phyloP scores from a whole-genome alignment of 2,113 vertebrate species.

The Poeciliopsis prolifica region DNA sequence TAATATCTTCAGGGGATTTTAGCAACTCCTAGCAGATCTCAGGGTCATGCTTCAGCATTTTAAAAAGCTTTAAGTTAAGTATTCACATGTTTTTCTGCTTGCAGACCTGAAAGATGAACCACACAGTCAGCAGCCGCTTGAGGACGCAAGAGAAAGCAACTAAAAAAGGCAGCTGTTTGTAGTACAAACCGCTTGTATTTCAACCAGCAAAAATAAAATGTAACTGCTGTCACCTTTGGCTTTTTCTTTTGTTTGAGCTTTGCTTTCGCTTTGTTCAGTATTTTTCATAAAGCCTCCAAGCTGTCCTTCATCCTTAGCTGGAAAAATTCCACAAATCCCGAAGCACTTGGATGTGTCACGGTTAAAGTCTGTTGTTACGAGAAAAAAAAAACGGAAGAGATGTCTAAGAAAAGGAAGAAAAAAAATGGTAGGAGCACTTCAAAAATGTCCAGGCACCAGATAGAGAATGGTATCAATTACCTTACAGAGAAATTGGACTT shows the following conservation, averaged over 20 bases:
- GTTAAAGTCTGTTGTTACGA: slow-evolving; percentile 14
- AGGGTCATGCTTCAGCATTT: slow-evolving; percentile 15
- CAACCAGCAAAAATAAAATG: slow-evolving; percentile 7
- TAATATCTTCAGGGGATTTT: slow-evolving; percentile 27
- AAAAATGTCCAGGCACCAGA: slow-evolving; percentile 35
- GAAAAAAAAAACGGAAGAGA: background rate
- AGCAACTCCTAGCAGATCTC: slow-evolving; percentile 7
- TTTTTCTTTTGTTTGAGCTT: slow-evolving; percentile 11
- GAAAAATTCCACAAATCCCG: slow-evolving; percentile 27
- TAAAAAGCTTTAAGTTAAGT: background rate
- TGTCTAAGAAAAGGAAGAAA: background rate
- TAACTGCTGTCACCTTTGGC: slow-evolving; percentile 10
- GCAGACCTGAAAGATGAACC: background rate
- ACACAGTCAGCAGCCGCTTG: background rate
- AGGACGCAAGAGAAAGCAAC: background rate
- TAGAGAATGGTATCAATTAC: slow-evolving; percentile 52
- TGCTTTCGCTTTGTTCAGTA: background rate
- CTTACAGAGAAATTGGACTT: slow-evolving; percentile 51
- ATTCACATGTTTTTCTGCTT: background rate
- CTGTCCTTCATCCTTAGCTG: slow-evolving; percentile 21
- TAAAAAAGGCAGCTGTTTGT: background rate
- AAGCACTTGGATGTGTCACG: slow-evolving; percentile 32
- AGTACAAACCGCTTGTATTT: background rate
- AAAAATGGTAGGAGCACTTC: background rate
- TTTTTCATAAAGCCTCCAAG: slow-evolving; percentile 9